Conservation (phyloP, 2,797 vertebrate species). For the Halcyon badia region DNA sequence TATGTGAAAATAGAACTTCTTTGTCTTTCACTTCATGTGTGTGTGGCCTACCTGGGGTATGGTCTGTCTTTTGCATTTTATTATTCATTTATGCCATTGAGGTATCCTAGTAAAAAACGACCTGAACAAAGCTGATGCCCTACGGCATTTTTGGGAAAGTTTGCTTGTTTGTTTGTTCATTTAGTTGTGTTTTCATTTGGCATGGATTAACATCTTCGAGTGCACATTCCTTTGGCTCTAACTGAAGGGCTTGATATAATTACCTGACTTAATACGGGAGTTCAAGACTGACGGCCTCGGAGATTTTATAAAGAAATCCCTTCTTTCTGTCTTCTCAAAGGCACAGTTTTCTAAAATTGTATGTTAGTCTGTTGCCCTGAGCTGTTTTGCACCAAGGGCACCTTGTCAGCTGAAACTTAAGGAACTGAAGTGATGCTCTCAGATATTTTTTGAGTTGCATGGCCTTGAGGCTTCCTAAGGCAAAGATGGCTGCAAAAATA, state of each 20-base stretch:
- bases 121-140: slow-evolving; percentile 49
- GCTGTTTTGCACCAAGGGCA: slow-evolving; percentile 72
- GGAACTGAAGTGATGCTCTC: slow-evolving; percentile 45
- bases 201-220: neutral
- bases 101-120: slow-evolving; percentile 1
- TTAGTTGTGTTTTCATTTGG: neutral
- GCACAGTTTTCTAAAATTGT: slow-evolving; percentile 24
- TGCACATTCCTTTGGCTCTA: neutral
- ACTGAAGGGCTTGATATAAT: neutral
- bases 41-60: neutral
- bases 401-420: slow-evolving; percentile 69
- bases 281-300: neutral
- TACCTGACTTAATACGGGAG: neutral
- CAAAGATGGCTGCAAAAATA: slow-evolving; percentile 57
- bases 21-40: slow-evolving; percentile 14
- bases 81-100: slow-evolving; percentile 46
- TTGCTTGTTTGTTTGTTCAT: slow-evolving; percentile 33
- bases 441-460: slow-evolving; percentile 63
- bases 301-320: slow-evolving; percentile 8
- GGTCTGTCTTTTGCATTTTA: slow-evolving; percentile 8
- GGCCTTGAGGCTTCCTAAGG: slow-evolving; percentile 73
- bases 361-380: slow-evolving; percentile 32
- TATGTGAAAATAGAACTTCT: neutral
- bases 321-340: slow-evolving; percentile 35
- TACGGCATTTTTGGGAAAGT: slow-evolving; percentile 36